Conservation (phyloP, 2,113 vertebrate species). For the Typhlomys cinereus region DNA sequence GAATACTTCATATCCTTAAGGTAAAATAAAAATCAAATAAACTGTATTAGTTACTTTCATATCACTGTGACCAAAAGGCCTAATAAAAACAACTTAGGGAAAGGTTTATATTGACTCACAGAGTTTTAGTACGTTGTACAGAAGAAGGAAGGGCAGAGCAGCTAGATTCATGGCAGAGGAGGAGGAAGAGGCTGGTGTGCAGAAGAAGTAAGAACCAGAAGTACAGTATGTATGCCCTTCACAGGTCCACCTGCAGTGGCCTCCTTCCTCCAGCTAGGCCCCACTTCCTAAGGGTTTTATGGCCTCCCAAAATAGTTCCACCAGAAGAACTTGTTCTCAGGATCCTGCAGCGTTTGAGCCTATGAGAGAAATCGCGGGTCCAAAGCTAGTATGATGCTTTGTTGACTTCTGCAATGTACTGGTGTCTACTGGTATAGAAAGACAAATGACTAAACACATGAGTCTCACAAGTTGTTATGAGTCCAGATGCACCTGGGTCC, state of each 20-base stretch:
- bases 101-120: neutral
- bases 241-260: no score
- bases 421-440: neutral
- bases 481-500: no score
- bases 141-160: neutral
- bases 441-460: neutral
- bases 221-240: neutral
- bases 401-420: neutral
- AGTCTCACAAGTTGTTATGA: neutral
- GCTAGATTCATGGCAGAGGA: neutral
- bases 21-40: no score
- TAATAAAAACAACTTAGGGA: neutral
- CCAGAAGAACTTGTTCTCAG: neutral
- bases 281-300: neutral
- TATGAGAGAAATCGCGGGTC: no score
- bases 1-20: neutral
- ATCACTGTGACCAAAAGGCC: neutral
- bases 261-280: no score
- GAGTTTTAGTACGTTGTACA: neutral
- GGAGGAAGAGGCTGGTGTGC: neutral
- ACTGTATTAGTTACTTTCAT: neutral
- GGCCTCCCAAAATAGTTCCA: neutral
- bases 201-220: neutral
- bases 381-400: neutral
- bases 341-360: no score